Percentiles rank a stretch among this genome's conserved stretches.
phyloP scores from a whole-genome alignment of 1,140 invertebrate species.

The Dreissena polymorpha region DNA sequence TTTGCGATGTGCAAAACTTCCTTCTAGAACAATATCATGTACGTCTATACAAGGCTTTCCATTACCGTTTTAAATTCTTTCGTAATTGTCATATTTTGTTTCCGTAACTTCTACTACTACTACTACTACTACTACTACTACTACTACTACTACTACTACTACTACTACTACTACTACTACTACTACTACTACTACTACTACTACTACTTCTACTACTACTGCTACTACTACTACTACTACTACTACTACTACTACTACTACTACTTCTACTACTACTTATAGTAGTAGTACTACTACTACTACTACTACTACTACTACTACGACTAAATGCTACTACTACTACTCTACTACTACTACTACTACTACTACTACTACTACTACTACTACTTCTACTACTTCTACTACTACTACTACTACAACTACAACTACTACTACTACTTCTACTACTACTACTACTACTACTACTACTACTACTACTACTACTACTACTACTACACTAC shows the following conservation, averaged over 20 bases:
- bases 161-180: constrained; percentile 8
- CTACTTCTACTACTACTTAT: too few species aligned
- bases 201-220: constrained; percentile 24
- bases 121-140: constrained; percentile 8
- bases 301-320: constrained; percentile 59
- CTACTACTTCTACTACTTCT: constrained; percentile 60
- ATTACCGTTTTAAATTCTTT: too few species aligned
- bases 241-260: constrained; percentile 40
- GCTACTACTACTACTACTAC: constrained; percentile 44
- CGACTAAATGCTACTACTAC: too few species aligned
- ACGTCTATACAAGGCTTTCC: too few species aligned
- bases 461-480: constrained; percentile 8
- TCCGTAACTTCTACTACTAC: too few species aligned
- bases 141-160: constrained; percentile 7
- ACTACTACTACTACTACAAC: constrained; percentile 56
- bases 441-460: constrained; percentile 8
- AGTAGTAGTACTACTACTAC: constrained; percentile 52
- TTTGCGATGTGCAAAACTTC: too few species aligned
- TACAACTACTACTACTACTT: constrained; percentile 26
- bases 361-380: constrained; percentile 59
- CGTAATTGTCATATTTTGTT: too few species aligned
- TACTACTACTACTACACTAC: too few species aligned
- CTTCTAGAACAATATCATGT: too few species aligned
- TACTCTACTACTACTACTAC: too few species aligned
- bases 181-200: constrained; percentile 8